These are phyloP conservation scores for Sycophaga agraensis DNA, from an alignment of 1,140 invertebrate species.

Conservation along the genomic window DNA sequence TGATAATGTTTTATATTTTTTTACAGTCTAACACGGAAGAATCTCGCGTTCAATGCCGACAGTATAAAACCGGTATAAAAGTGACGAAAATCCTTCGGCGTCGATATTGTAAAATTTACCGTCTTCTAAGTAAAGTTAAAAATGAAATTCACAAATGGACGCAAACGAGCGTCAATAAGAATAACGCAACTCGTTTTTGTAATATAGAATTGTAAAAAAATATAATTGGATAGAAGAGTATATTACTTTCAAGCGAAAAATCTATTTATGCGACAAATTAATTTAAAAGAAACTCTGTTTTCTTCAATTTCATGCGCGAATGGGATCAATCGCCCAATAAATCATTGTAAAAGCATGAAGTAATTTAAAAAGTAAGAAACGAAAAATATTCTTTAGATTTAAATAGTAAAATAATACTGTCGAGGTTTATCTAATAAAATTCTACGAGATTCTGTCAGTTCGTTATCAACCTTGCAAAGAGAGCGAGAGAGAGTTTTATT, in stretches of 20 bases:
- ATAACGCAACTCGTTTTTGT: slow-evolving; percentile 18
- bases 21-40: slow-evolving; percentile 11
- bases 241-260: slow-evolving; percentile 4
- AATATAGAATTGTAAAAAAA: slow-evolving; percentile 27
- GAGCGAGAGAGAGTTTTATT: not conserved
- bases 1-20: slow-evolving; percentile 17
- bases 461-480: not conserved
- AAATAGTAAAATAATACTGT: slow-evolving; percentile 1
- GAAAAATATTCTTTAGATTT: slow-evolving; percentile 9
- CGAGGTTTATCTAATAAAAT: slow-evolving; percentile 1
- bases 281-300: slow-evolving; percentile 22
- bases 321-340: not conserved
- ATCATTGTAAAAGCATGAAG: slow-evolving; percentile 15
- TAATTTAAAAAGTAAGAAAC: slow-evolving; percentile 2
- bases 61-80: not conserved
- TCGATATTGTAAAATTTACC: not conserved
- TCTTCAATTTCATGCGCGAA: not conserved
- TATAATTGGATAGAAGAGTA: not conserved
- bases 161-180: not conserved
- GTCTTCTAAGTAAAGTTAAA: not conserved
- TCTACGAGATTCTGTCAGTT: slow-evolving; percentile 9
- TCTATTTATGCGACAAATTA: not conserved
- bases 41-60: slow-evolving; percentile 3
- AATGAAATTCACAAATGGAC: not conserved
- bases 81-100: not conserved